Percentiles rank a stretch among this genome's conserved stretches.
Evolutionary conservation across 2,113 vertebrate genomes (phyloP).

Genomic region (Oryzias javanicus): DNA sequence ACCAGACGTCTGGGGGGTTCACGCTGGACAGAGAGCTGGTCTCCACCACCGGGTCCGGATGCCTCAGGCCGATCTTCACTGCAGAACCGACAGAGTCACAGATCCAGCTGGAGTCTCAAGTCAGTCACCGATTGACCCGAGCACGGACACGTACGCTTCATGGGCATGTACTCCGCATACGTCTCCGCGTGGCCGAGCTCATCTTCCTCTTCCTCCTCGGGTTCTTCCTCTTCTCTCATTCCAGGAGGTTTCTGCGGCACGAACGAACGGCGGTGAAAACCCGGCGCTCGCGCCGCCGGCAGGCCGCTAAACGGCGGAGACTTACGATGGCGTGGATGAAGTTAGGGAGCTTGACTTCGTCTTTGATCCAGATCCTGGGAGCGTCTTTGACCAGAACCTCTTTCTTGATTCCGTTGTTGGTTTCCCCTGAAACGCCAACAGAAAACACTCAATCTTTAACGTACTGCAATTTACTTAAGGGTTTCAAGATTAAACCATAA

Average conservation of each 20-base stretch:
- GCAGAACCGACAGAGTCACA: not conserved
- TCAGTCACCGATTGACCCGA: not conserved
- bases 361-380: slow-evolving; percentile 92
- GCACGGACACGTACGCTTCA: slow-evolving; percentile 85
- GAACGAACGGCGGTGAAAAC: not conserved
- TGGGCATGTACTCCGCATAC: slow-evolving; percentile 98
- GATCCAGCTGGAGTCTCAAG: not conserved
- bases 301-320: not conserved
- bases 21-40: slow-evolving; percentile 97
- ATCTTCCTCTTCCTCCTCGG: slow-evolving; percentile 97
- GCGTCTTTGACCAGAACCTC: slow-evolving; percentile 90
- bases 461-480: too few relatives aligned
- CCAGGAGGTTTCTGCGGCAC: slow-evolving; percentile 84
- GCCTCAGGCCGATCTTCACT: slow-evolving; percentile 94
- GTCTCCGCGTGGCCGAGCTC: slow-evolving; percentile 97
- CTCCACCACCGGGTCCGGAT: slow-evolving; percentile 97
- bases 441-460: not conserved
- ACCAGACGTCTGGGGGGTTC: slow-evolving; percentile 95
- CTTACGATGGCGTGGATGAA: slow-evolving; percentile 80
- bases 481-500: too few relatives aligned
- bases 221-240: slow-evolving; percentile 93
- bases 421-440: slow-evolving; percentile 79
- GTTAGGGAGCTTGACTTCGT: slow-evolving; percentile 88
- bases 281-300: not conserved
- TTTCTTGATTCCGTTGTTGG: slow-evolving; percentile 96